Evolutionary conservation across 2,888 invertebrate genomes (phyloP).

Genomic region (Diaphora mendica): DNA sequence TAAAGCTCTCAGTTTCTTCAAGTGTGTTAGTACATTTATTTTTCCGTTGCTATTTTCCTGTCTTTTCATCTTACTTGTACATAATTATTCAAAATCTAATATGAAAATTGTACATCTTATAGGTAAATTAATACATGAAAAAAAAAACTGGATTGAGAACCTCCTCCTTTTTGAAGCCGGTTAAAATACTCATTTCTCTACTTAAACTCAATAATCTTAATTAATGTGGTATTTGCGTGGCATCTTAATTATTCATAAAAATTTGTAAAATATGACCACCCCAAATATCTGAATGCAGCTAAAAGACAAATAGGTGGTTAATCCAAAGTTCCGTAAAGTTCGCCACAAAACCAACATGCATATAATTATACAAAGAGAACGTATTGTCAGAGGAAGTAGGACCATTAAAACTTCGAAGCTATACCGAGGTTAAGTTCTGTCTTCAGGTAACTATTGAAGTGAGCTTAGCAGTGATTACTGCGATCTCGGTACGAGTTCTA

Average conservation of each 20-base stretch:
- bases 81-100: not conserved
- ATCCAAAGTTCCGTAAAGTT: constrained; percentile 10
- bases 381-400: constrained; percentile 21
- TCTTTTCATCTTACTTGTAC: not conserved
- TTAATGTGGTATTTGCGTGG: too few relatives aligned
- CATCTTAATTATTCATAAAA: too few relatives aligned
- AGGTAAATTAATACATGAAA: too few relatives aligned
- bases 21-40: not conserved
- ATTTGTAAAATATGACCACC: too few relatives aligned
- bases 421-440: constrained; percentile 17
- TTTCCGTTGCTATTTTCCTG: not conserved
- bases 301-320: constrained; percentile 10
- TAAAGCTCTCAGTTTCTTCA: constrained; percentile 6
- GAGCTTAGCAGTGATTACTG: constrained; percentile 18
- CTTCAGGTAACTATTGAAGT: constrained; percentile 23
- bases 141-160: too few relatives aligned
- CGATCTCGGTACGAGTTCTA: not conserved
- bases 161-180: too few relatives aligned
- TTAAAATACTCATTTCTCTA: too few relatives aligned
- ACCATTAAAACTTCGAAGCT: constrained; percentile 40
- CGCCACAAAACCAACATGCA: constrained; percentile 21
- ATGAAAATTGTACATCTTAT: not conserved
- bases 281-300: not conserved
- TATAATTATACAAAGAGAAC: constrained; percentile 32
- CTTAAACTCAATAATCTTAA: too few relatives aligned